Base-by-base conservation (phyloP, 1,140 invertebrate species). In the Sesamia nonagrioides region DNA sequence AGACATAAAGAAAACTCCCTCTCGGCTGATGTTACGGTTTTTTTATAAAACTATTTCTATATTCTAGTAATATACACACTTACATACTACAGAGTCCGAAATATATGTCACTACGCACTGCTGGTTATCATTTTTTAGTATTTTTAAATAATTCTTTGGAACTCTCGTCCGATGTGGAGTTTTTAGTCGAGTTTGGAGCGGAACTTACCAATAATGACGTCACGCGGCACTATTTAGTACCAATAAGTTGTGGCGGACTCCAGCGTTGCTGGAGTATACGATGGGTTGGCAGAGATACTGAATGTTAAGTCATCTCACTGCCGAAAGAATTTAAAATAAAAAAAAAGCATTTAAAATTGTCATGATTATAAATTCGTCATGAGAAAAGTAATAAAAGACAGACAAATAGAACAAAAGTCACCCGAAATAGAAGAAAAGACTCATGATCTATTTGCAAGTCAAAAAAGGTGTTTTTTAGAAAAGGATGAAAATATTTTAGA, bases 1-100 rank as follows among this genome's bases (percentile, higher is more conserved):
- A 87, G 80, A 84, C 81, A 83, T 80, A 77, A 75, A 73, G 71
- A 56, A 50, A 48, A 68, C 42, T 21, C 79, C 61, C 66, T 63
- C 27, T 68, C 61, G 42, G n/a, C 69, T 45, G 42, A 48, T 72
- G 40, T 77, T 42, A 56, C 54, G 33, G 48, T 66, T 42, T 40
- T 2, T 66, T 42, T 78, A 78, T 78, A 77, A 78, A 78, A 78
- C 77, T 78, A 78, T 40, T 15, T 35, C 63, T 78, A 72, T 78
- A 54, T 52, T 8, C 77, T 78, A 78, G 50, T 72, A 72, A 50
- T 78, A 78, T 78, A 78, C 77, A 78, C 77, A 78, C 76, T 78
- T 78, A 78, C 61, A 40, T 27, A 78, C 77, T 78, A 78, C 9
- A 61, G 56, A 78, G 77, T 78, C 77, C 77, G 77, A 72, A 78